These are phyloP conservation scores for Carettochelys insculpta DNA, from an alignment of 2,113 vertebrate genomes.

Conservation along the genomic window DNA sequence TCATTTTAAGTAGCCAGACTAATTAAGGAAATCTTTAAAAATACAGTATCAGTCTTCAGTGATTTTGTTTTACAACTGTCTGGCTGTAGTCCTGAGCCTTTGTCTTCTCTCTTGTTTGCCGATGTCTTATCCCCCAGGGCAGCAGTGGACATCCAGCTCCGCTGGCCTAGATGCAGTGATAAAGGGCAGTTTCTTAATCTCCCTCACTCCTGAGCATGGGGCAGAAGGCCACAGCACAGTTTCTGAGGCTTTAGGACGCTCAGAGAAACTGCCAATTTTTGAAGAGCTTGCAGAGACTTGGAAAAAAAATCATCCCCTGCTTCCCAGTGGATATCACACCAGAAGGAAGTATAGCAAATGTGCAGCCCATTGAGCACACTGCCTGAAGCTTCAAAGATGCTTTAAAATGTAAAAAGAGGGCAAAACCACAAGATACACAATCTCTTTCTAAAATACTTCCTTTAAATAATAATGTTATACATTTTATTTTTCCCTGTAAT, in stretches of 20 bases:
- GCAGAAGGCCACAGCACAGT: neutral
- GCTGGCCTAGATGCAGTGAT: too few relatives aligned
- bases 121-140: too few relatives aligned
- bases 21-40: too few relatives aligned
- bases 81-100: too few relatives aligned
- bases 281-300: neutral
- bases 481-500: constrained; percentile 1
- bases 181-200: too few relatives aligned
- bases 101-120: too few relatives aligned
- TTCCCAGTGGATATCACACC: neutral
- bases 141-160: too few relatives aligned
- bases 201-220: too few relatives aligned
- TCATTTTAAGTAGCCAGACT: too few relatives aligned
- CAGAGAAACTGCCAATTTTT: neutral
- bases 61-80: too few relatives aligned
- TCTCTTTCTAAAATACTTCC: neutral
- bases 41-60: too few relatives aligned
- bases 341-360: neutral
- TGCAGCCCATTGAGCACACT: neutral
- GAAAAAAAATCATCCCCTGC: neutral
- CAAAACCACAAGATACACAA: neutral
- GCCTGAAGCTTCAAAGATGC: neutral
- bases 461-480: neutral
- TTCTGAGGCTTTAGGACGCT: neutral
- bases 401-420: too few relatives aligned